Percentiles rank a stretch among this genome's conserved stretches.
These are phyloP conservation scores for Hydrotaea cyrtoneurina DNA, from an alignment of 2,888 invertebrate species.

Conservation along the genomic window DNA sequence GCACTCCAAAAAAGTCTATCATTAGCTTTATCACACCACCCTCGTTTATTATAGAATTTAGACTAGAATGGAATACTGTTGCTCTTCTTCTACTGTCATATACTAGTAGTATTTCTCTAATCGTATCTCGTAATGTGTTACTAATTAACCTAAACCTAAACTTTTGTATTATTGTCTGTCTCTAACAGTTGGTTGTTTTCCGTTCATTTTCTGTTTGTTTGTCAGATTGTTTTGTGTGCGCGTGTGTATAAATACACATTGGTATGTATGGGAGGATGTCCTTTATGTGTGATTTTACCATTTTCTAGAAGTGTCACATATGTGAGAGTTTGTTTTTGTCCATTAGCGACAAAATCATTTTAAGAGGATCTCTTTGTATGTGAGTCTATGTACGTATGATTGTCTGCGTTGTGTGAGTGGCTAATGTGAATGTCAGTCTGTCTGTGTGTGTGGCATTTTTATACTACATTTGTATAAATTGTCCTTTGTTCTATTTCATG, in stretches of 20 bases:
- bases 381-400: conserved; percentile 18
- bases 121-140: conserved; percentile 62
- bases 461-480: conserved; percentile 21
- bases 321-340: conserved; percentile 28
- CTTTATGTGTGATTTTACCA: conserved; percentile 9
- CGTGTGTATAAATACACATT: background rate
- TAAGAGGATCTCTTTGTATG: conserved; percentile 16
- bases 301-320: conserved; percentile 20
- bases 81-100: background rate
- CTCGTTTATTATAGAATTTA: background rate
- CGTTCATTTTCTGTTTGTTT: background rate
- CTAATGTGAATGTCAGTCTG: conserved; percentile 4
- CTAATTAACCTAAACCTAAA: conserved; percentile 64
- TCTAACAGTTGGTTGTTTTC: conserved; percentile 51
- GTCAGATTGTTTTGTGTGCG: background rate
- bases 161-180: conserved; percentile 19
- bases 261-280: background rate
- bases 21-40: background rate
- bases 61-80: background rate
- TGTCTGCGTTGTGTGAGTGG: conserved; percentile 32
- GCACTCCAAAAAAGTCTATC: no score
- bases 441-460: conserved; percentile 31
- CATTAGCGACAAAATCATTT: conserved; percentile 29
- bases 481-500: conserved; percentile 27
- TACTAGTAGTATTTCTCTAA: conserved; percentile 29